Base-by-base conservation (phyloP, 2,797 vertebrate species). In the Myiotriccus ornatus region DNA sequence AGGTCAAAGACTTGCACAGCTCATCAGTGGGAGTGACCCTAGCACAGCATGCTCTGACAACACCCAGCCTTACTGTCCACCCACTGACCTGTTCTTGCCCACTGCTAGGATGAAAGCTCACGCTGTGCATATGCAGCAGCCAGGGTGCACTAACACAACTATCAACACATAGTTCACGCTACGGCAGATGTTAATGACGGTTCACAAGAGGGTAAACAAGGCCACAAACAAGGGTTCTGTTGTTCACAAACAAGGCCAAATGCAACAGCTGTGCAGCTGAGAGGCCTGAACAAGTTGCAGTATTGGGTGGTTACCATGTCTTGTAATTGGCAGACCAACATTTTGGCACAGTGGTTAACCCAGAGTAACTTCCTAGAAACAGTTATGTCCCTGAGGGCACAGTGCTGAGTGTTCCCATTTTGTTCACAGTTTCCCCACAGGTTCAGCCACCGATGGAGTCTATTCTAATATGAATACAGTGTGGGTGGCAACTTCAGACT, bases 381-480 rank as follows among this genome's bases (percentile, higher is more conserved):
- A n/a, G 5, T 23, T 75, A 43, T 28, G 60, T 52, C 15, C 55
- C 25, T 0, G 0, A 37, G 17, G 20, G 3, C 7, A 5, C 50
- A 22, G 28, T 16, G 30, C 52, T 81, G 44, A 12, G 57, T 60
- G 41, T n/a, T 78, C 8, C 25, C 10, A 5, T 60, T 64, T 30
- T 44, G 20, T 69, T 65, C 37, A 10, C 10, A 23, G 44, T 23
- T 63, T 86, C 35, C 35, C 47, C 47, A 35, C 30, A 32, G 30
- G 16, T 34, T 82, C 39, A 65, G 34, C 27, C 2, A 0, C 37
- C 46, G 21, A 7, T 79, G 62, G 18, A 69, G 47, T 46, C 53
- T 59, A 18, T 70, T 57, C 53, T 81, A 3, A 37, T n/a, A 25
- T 3, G 14, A 43, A 28, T 53, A 62, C 0, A 0, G 8, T 4